phyloP scores from a whole-genome alignment of 2,113 vertebrate genomes.

The Chaetodon auriga region DNA sequence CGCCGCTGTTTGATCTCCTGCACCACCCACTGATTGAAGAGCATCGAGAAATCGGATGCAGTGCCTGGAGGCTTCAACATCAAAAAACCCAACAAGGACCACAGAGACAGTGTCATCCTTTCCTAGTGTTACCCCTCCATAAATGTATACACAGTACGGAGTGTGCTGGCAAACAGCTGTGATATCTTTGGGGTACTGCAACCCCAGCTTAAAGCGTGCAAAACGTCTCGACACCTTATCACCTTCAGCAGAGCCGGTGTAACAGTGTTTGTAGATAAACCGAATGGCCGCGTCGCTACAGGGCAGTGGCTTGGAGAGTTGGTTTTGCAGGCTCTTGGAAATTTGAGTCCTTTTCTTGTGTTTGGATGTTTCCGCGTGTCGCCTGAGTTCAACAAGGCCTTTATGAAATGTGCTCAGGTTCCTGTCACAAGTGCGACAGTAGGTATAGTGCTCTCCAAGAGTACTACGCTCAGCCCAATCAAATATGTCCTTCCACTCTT shows the following conservation, averaged over 20 bases:
- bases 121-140: constrained; percentile 64
- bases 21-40: constrained; percentile 39
- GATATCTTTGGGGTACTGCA: constrained; percentile 72
- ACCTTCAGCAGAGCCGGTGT: constrained; percentile 14
- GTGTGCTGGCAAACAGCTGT: constrained; percentile 65
- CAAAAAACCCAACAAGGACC: constrained; percentile 81
- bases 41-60: constrained; percentile 80
- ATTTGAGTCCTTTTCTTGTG: constrained; percentile 48
- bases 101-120: constrained; percentile 56
- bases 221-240: constrained; percentile 43
- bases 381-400: constrained; percentile 68
- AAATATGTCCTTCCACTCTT: constrained; percentile 74
- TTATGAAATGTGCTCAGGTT: constrained; percentile 58
- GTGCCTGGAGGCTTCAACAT: constrained; percentile 61
- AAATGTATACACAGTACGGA: constrained; percentile 82
- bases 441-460: constrained; percentile 70
- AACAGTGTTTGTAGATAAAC: constrained; percentile 76
- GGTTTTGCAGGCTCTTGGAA: not conserved
- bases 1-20: constrained; percentile 35
- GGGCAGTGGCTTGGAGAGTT: constrained; percentile 3
- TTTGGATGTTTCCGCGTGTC: constrained; percentile 67
- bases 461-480: constrained; percentile 73
- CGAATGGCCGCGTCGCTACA: constrained; percentile 64
- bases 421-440: constrained; percentile 73
- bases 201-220: constrained; percentile 68